Evolutionary conservation across 2,113 vertebrate species (phyloP), one percentile per base, ranked within the genome.

Genomic region (Onychorhynchus coronatus): DNA sequence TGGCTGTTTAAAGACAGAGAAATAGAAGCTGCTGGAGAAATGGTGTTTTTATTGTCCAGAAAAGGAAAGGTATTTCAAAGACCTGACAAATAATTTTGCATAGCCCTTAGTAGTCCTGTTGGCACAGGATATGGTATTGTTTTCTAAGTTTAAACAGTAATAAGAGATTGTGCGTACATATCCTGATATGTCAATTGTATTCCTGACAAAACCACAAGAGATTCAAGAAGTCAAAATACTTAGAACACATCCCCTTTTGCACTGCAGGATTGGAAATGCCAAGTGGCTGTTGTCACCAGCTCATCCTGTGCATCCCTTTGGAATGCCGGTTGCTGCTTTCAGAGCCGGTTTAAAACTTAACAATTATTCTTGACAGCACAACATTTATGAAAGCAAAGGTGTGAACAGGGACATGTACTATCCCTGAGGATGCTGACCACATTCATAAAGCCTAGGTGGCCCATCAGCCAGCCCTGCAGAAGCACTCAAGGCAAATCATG

Each of bases 141-240:
- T 91, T 89, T 90, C 78, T 56, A 21, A 58, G 79, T 93, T 90
- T 90, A 85, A 94, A 88, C 79, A 90, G 71, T 53, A 76, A 35
- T 52, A 77, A 93, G 85, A 75, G 65, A 42, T 44, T 27, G 30
- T 81, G 73, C 33, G 5, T 47, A 87, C 5, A 0, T 75, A 93
- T 87, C 81, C 73, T 87, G 77, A 67, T 39, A 37, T 77, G 52
- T 56, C 81, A 65, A 0, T 52, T 61, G 78, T 68, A 59, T 89
- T 96, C 82, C 75, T 85, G 88, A 79, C 78, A 85, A 93, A 92
- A 50, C 44, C 70, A 68, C 4, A 4, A 77, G 83, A 67, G 72
- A 67, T 42, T 53, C 68, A 77, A 88, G 72, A 53, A 84, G 83
- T 52, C 8, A 2, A 24, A 59, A 6, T 50, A 52, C 79, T 83